These are phyloP conservation scores for Lydus trimaculatus DNA, from an alignment of 2,888 invertebrate species.

Conservation along the genomic window DNA sequence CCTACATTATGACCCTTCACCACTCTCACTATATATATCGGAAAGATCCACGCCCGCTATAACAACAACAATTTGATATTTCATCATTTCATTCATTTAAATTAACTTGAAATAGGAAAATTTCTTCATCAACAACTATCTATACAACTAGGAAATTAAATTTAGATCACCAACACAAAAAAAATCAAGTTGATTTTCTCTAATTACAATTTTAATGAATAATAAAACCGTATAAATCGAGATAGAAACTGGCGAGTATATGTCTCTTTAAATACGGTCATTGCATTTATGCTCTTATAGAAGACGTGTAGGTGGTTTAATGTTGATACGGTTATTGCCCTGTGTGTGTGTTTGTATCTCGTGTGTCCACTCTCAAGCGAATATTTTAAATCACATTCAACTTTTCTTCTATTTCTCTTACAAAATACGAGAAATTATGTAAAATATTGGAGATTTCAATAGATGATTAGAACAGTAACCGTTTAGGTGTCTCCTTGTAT, in stretches of 20 bases:
- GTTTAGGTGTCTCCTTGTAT: too few species aligned
- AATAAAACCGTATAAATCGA: neutral
- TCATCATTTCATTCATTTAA: slow-evolving; percentile 11
- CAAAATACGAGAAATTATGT: too few species aligned
- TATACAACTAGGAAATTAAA: neutral
- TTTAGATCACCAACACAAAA: neutral
- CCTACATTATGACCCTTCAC: slow-evolving; percentile 58
- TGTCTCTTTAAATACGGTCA: neutral
- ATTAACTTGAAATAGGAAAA: slow-evolving; percentile 26
- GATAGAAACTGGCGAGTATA: neutral
- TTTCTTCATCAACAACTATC: neutral
- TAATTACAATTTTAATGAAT: neutral
- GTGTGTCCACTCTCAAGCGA: slow-evolving; percentile 5
- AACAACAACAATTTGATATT: slow-evolving; percentile 16
- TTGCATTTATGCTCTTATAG: neutral
- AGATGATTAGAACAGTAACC: neutral
- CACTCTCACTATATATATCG: slow-evolving; percentile 47
- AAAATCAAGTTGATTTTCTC: too few species aligned
- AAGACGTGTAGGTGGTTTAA: slow-evolving; percentile 23
- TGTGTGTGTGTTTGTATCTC: neutral
- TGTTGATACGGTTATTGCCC: slow-evolving; percentile 31
- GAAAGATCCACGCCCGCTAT: slow-evolving; percentile 40
- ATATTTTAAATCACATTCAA: too few species aligned
- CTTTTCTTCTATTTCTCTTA: slow-evolving; percentile 14
- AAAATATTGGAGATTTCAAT: neutral